These are phyloP conservation scores for Macroteleia sp. DNA, from an alignment of 2,888 invertebrate genomes.

Conservation along the genomic window DNA sequence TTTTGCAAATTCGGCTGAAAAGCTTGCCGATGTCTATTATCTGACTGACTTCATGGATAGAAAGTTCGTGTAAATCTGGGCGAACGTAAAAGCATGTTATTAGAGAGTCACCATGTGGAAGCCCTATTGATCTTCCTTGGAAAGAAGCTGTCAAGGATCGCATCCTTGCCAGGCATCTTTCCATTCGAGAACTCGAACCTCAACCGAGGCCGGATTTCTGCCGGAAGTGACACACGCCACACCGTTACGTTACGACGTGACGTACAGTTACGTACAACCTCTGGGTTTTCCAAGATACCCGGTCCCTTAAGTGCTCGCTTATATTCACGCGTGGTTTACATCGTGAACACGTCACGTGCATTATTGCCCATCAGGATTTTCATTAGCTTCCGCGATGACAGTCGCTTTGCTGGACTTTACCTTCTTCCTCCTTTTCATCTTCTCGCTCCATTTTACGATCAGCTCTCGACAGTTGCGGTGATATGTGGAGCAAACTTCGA, in stretches of 20 bases:
- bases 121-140: slow-evolving; percentile 62
- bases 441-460: no score
- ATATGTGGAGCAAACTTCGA: no score
- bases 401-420: slow-evolving; percentile 15
- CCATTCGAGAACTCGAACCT: slow-evolving; percentile 42
- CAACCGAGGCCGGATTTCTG: slow-evolving; percentile 61
- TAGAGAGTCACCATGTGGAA: slow-evolving; percentile 60
- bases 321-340: slow-evolving; percentile 49
- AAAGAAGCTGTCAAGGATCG: slow-evolving; percentile 63
- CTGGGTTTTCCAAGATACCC: slow-evolving; percentile 46
- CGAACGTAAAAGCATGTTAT: slow-evolving; percentile 56
- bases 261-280: slow-evolving; percentile 55
- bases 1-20: slow-evolving; percentile 44
- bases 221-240: slow-evolving; percentile 64
- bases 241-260: slow-evolving; percentile 48
- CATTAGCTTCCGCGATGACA: slow-evolving; percentile 42
- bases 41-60: slow-evolving; percentile 36
- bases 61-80: slow-evolving; percentile 48
- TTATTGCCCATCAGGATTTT: slow-evolving; percentile 56
- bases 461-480: no score
- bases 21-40: slow-evolving; percentile 59
- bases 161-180: slow-evolving; percentile 42
- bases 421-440: background rate
- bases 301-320: slow-evolving; percentile 62
- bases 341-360: slow-evolving; percentile 40